Conservation (phyloP, 2,113 vertebrate species). For the Anolis sagrei region DNA sequence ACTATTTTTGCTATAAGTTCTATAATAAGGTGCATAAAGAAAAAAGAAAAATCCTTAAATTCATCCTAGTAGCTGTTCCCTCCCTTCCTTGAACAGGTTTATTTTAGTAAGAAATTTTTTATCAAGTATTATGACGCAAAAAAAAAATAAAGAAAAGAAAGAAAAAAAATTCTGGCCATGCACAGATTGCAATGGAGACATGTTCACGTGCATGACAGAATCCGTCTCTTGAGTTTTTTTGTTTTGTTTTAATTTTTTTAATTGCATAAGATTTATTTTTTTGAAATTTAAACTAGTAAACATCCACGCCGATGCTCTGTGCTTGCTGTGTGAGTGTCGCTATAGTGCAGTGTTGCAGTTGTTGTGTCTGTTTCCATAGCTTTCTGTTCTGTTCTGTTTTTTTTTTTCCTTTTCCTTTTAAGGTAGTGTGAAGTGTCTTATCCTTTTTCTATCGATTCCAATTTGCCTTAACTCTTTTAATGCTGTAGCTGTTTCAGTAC, state of each 20-base stretch:
- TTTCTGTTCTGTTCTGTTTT: constrained; percentile 67
- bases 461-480: constrained; percentile 97
- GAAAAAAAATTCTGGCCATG: constrained; percentile 80
- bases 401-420: constrained; percentile 70
- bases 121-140: constrained; percentile 86
- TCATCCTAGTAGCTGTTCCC: constrained; percentile 91
- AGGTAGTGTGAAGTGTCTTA: constrained; percentile 87
- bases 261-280: constrained; percentile 81
- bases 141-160: constrained; percentile 79
- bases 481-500: constrained; percentile 90
- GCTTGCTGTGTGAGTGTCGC: constrained; percentile 96
- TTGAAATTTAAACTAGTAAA: constrained; percentile 80
- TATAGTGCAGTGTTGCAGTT: constrained; percentile 87
- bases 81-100: constrained; percentile 83
- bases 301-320: constrained; percentile 85
- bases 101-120: constrained; percentile 99
- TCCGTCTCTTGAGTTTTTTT: constrained; percentile 83
- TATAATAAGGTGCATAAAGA: constrained; percentile 87
- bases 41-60: constrained; percentile 86
- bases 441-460: constrained; percentile 88
- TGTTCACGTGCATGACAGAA: constrained; percentile 89
- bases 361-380: constrained; percentile 83
- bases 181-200: constrained; percentile 85
- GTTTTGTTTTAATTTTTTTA: constrained; percentile 71
- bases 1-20: constrained; percentile 97